These are phyloP conservation scores for Hyposmocoma kahamanoa DNA, from an alignment of 1,140 invertebrate genomes.

Conservation along the genomic window DNA sequence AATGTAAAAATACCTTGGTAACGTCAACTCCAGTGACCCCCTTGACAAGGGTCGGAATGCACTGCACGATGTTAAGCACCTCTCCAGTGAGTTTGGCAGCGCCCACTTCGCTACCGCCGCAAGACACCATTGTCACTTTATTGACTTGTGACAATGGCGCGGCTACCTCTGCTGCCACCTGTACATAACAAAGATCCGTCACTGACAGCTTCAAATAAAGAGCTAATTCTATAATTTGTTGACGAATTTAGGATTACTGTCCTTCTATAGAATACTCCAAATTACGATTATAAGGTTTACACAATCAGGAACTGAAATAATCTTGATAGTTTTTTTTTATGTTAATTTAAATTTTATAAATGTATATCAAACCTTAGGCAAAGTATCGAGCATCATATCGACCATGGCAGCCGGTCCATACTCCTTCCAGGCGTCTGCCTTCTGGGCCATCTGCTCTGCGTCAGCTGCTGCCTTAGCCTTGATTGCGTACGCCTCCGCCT, in stretches of 20 bases:
- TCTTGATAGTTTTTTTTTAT: no score
- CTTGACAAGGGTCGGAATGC: conserved; percentile 92
- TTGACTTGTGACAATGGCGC: conserved; percentile 94
- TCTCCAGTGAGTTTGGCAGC: conserved; percentile 95
- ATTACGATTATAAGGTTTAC: no score
- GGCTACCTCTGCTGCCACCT: conserved; percentile 96
- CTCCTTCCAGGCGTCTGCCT: conserved; percentile 96
- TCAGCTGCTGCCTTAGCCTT: conserved; percentile 95
- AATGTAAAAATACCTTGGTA: conserved; percentile 83
- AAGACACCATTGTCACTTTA: conserved; percentile 96
- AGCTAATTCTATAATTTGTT: no score
- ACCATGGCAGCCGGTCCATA: conserved; percentile 97
- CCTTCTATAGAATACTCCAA: no score
- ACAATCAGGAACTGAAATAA: no score
- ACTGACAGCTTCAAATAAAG: no score
- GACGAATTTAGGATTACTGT: no score
- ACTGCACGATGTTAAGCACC: conserved; percentile 92
- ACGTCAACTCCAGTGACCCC: conserved; percentile 95
- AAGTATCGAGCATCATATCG: conserved; percentile 96
- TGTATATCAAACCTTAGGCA: conserved; percentile 91
- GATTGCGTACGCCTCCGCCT: conserved; percentile 94
- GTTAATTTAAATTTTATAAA: no score
- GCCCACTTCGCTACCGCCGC: conserved; percentile 92
- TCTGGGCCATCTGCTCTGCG: conserved; percentile 96
- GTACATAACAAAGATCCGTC: conserved; percentile 6